Conservation (phyloP, 2,113 vertebrate genomes). For the Malurus melanocephalus region DNA sequence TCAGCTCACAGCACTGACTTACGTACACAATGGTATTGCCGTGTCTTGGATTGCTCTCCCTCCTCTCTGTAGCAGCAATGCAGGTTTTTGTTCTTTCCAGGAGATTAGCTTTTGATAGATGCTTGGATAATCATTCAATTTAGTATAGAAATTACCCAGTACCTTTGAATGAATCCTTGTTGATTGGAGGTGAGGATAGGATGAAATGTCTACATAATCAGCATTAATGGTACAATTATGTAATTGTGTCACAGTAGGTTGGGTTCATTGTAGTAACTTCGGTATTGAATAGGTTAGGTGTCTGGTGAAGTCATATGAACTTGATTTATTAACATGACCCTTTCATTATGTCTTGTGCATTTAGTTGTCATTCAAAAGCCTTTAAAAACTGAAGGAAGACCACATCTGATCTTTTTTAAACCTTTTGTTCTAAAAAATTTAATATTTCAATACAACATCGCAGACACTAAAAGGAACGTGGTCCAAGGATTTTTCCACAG, state of each 20-base stretch:
- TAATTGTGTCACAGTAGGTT: not conserved
- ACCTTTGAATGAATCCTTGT: not conserved
- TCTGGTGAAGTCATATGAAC: not conserved
- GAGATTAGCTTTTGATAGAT: not conserved
- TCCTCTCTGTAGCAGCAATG: not conserved
- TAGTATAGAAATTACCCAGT: not conserved
- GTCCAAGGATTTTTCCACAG: not conserved
- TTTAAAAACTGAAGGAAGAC: not conserved
- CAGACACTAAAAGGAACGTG: fast-evolving
- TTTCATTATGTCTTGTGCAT: not conserved
- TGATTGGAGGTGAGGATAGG: not conserved
- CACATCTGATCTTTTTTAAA: not conserved
- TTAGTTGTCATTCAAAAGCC: not conserved
- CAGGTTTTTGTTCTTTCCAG: not conserved
- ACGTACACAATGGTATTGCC: not conserved
- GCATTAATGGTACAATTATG: not conserved
- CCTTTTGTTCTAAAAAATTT: not conserved
- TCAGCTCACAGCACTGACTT: not conserved
- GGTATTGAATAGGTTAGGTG: not conserved
- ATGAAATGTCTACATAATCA: not conserved
- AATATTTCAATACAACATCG: not conserved
- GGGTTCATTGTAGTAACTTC: not conserved
- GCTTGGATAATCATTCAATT: not conserved
- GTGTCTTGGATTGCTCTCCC: not conserved
- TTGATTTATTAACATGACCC: not conserved